A percentile compares a stretch with the other conserved stretches of the same genome.
Evolutionary conservation across 2,113 vertebrate species (phyloP).

Genomic region (Engraulis encrasicolus): DNA sequence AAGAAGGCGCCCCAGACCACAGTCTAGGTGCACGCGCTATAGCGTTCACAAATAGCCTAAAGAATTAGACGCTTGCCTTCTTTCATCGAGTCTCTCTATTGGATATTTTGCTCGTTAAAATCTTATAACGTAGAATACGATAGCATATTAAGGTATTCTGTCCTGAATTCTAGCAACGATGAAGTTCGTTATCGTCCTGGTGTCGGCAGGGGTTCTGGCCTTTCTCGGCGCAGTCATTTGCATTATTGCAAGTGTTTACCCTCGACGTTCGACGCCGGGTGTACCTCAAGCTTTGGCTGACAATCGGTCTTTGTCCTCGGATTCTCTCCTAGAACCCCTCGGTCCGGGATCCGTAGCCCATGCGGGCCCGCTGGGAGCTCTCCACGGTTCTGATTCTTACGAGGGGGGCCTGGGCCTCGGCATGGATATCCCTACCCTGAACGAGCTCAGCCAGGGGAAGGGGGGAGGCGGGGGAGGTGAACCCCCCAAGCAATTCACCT

Average conservation of each 20-base stretch:
- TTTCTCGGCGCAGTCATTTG: constrained; percentile 94
- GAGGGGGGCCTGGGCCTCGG: constrained; percentile 66
- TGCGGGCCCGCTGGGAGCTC: constrained; percentile 80
- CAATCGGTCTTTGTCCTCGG: constrained; percentile 76
- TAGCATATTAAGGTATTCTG: neutral
- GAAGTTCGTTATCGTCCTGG: constrained; percentile 93
- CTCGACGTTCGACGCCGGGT: constrained; percentile 74
- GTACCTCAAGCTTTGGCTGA: constrained; percentile 69
- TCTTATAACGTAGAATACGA: neutral
- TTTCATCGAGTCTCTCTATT: neutral
- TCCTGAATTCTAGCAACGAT: constrained; percentile 59
- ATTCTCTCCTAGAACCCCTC: constrained; percentile 62
- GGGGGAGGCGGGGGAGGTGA: constrained; percentile 56
- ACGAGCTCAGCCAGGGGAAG: constrained; percentile 69
- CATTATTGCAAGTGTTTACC: constrained; percentile 93
- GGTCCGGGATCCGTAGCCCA: constrained; percentile 66
- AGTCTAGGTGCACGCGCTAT: neutral
- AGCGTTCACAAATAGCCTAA: constrained; percentile 1
- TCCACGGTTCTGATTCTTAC: constrained; percentile 80
- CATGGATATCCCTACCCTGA: constrained; percentile 69
- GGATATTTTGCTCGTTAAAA: neutral
- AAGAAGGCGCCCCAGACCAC: constrained; percentile 22
- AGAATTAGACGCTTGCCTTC: neutral
- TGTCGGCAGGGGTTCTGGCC: constrained; percentile 90
- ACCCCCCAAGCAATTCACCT: constrained; percentile 70